Evolutionary conservation across 30 jellyfish, hydroid and myxozoan species (phyloP).

Genomic region (Pelagia noctiluca): DNA sequence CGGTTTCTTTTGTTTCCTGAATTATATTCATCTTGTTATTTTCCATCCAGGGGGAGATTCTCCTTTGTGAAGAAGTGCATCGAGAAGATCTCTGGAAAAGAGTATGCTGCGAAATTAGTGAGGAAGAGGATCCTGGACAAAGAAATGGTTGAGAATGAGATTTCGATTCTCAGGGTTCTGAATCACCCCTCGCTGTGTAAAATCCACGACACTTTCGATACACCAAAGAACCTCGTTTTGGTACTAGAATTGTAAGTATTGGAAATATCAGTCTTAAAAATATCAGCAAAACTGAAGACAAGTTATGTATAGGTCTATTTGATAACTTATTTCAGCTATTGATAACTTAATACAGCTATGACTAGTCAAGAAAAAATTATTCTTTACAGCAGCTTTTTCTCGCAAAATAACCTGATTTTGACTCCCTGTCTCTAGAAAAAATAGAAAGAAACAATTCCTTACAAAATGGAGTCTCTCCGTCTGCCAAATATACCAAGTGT

Average conservation of each 20-base stretch:
- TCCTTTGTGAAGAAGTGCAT: conserved; percentile 97
- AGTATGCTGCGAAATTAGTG: conserved; percentile 94
- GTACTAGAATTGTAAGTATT: conserved; percentile 86
- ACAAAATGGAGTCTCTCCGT: too few species aligned
- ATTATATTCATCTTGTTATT: too few species aligned
- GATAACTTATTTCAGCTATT: too few species aligned
- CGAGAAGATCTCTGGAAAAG: conserved; percentile 80
- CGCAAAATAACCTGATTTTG: too few species aligned
- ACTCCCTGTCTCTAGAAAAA: too few species aligned
- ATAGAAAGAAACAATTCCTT: too few species aligned
- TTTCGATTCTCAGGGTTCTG: conserved; percentile 80
- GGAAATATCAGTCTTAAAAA: not conserved
- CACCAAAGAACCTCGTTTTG: conserved; percentile 89
- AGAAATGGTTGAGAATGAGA: conserved; percentile 97
- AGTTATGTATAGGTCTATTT: too few species aligned
- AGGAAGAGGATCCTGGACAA: conserved; percentile 91
- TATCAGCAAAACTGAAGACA: too few species aligned
- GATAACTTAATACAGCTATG: too few species aligned
- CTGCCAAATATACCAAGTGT: too few species aligned
- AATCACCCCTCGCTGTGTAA: conserved; percentile 91
- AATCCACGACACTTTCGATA: conserved; percentile 84
- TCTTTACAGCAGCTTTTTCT: too few species aligned
- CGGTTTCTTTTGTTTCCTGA: not conserved
- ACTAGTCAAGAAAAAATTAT: too few species aligned
- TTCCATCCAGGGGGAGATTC: conserved; percentile 84